Percentiles rank a stretch among this genome's conserved stretches.
Conservation (phyloP, 2,888 invertebrate species). For the Eupithecia vulgata region DNA sequence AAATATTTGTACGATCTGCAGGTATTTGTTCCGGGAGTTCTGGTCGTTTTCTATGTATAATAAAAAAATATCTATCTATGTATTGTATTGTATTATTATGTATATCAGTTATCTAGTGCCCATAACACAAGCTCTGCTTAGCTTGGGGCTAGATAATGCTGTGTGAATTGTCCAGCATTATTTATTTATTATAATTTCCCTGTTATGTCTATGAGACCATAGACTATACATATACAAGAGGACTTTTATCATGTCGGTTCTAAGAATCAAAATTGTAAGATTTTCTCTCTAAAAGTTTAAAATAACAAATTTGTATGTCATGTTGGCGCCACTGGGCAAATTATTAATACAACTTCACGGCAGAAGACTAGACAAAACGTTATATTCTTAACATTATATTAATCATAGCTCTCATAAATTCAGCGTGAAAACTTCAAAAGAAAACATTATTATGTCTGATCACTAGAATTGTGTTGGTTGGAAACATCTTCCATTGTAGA, state of each 20-base stretch:
- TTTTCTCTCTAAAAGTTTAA: slow-evolving; percentile 10
- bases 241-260: not conserved
- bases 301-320: slow-evolving; percentile 25
- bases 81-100: too few relatives aligned
- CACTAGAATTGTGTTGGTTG: slow-evolving; percentile 8
- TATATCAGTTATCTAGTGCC: too few relatives aligned
- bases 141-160: too few relatives aligned
- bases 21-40: too few relatives aligned
- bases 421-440: slow-evolving; percentile 26
- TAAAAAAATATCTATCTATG: too few relatives aligned
- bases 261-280: not conserved
- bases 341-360: slow-evolving; percentile 36
- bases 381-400: slow-evolving; percentile 24
- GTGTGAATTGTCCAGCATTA: too few relatives aligned
- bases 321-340: slow-evolving; percentile 38
- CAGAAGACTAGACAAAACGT: slow-evolving; percentile 17
- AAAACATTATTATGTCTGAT: slow-evolving; percentile 21
- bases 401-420: slow-evolving; percentile 28
- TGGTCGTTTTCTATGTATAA: too few relatives aligned
- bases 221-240: not conserved
- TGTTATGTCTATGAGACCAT: not conserved
- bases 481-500: not conserved
- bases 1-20: too few relatives aligned
- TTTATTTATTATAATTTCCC: too few relatives aligned
- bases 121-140: too few relatives aligned